Conservation (phyloP, 2,113 vertebrate species). For the Ornithorhynchus anatinus region DNA sequence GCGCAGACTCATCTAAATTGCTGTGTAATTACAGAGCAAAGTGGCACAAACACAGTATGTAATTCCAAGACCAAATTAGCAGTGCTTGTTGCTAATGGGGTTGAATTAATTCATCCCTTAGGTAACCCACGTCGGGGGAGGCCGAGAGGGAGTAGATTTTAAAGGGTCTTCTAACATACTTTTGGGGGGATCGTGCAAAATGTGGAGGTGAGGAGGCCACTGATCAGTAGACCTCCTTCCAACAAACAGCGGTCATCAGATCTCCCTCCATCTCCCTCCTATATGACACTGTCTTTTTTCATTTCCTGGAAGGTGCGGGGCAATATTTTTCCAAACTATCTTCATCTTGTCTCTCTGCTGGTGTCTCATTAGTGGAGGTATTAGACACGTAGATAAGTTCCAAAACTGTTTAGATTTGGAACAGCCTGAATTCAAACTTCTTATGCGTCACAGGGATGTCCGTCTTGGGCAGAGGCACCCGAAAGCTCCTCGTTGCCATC, state of each 20-base stretch:
- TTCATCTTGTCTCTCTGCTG: background rate
- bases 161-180: background rate
- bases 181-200: background rate
- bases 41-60: background rate
- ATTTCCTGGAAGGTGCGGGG: background rate
- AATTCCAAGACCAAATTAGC: background rate
- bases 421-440: too few relatives aligned
- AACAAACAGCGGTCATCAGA: background rate
- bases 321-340: background rate
- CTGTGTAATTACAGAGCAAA: background rate
- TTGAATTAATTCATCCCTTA: background rate
- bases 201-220: background rate
- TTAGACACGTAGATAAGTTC: too few relatives aligned
- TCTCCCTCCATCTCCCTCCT: too few relatives aligned
- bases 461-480: too few relatives aligned
- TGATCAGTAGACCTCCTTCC: background rate
- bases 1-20: background rate
- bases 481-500: too few relatives aligned
- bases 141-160: background rate
- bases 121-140: background rate
- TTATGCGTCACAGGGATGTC: too few relatives aligned
- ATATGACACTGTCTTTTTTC: background rate
- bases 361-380: background rate
- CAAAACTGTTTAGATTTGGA: too few relatives aligned
- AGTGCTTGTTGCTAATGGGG: background rate